phyloP scores from a whole-genome alignment of 2,797 vertebrate genomes.

The Bradypodion pumilum region DNA sequence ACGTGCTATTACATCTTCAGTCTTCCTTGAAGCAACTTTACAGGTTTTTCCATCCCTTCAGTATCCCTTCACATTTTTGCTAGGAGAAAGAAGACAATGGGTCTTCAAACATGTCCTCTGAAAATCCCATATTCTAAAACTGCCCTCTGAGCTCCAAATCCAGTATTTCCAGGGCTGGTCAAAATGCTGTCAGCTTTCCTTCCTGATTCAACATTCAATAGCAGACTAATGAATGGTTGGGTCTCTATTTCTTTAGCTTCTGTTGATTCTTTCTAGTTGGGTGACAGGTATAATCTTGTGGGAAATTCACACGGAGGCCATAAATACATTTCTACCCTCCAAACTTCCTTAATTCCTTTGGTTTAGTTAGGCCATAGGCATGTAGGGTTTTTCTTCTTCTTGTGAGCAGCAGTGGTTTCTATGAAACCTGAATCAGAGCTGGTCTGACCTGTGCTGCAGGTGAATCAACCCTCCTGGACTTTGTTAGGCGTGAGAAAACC shows the following conservation, averaged over 20 bases:
- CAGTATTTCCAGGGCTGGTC: background rate
- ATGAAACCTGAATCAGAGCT: slow-evolving; percentile 19
- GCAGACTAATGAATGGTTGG: slow-evolving; percentile 26
- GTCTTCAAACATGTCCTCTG: background rate
- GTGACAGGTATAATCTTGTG: background rate
- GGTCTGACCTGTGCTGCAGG: slow-evolving; percentile 13
- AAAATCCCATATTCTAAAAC: background rate
- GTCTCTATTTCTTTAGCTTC: slow-evolving; percentile 5
- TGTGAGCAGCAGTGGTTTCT: slow-evolving; percentile 9
- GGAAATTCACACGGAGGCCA: background rate
- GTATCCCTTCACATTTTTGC: background rate
- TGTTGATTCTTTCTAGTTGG: slow-evolving; percentile 27
- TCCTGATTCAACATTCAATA: slow-evolving; percentile 7
- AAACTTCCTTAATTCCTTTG: slow-evolving; percentile 20
- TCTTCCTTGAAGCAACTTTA: background rate
- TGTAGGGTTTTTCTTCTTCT: background rate
- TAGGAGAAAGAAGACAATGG: background rate
- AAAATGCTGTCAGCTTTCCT: background rate
- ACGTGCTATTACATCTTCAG: background rate
- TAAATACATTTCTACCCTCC: background rate
- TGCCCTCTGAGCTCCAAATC: background rate
- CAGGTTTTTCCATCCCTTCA: background rate
- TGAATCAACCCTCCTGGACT: slow-evolving; percentile 1
- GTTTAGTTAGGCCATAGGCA: slow-evolving; percentile 10
- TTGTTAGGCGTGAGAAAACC: background rate